Base-by-base conservation (phyloP, 2,888 invertebrate species). In the Myopa tessellatipennis region DNA sequence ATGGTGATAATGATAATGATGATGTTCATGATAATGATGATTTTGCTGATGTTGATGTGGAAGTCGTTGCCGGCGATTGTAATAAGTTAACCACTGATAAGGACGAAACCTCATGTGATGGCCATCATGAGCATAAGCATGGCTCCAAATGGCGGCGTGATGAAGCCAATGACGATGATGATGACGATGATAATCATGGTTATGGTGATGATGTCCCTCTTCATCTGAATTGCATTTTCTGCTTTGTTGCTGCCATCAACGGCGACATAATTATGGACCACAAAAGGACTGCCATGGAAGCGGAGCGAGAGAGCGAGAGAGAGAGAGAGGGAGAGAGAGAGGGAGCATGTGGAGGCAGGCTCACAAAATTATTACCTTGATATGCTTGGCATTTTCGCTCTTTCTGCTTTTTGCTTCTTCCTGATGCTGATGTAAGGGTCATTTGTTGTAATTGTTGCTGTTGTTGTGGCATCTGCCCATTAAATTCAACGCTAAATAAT, bases 91-190 rank as follows among this genome's bases (percentile, higher is more conserved):
- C 45, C 45, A 45, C 45, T 45, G 45, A 45, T 3, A 45, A 45
- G 45, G 45, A 45, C 45, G 45, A 45, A 45, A 45, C 3, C 45
- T 45, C 7, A 45, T 45, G 7, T 45, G 10, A 45, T 10, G 45
- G 26, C 26, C 26, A 26, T 26, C 26, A 2, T 26, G 2, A 69
- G 40, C 10, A 26, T 70, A 52, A n/a, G 18, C 26, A 70, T 70
- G 72, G 18, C 40, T 60, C 38, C 16, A 58, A 58, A 6, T n/a
- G 18, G 16, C 18, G 40, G 26, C 36, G 52, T 34, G 72, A 12
- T 55, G 60, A 72, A 38, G 72, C 10, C 40, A 34, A 58, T 58
- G 60, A 72, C 40, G 4, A 72, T 26, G 45, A 36, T 40, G 73
- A 18, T 18, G 52, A 52, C 40, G 65, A 63, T 50, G 45, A 65